phyloP scores from a whole-genome alignment of 2,797 vertebrate genomes.

The Urophycis tenuis region DNA sequence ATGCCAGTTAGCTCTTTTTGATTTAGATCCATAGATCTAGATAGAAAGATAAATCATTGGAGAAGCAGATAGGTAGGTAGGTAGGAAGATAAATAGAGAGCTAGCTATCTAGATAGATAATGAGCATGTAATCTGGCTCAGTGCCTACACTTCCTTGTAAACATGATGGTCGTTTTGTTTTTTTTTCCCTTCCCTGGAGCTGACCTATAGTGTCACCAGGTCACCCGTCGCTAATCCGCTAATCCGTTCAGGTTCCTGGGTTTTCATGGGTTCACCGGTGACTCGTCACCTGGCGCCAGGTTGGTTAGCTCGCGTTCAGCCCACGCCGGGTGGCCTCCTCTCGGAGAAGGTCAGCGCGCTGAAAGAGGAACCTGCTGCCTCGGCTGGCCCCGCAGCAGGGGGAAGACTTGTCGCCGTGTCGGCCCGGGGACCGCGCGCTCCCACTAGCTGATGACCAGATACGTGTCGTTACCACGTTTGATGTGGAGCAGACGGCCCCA shows the following conservation, averaged over 20 bases:
- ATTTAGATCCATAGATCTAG: no score
- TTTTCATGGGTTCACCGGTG: background rate
- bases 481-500: no score
- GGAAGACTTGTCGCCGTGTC: background rate
- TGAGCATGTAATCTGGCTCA: background rate
- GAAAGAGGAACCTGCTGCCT: background rate
- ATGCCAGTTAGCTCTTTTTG: no score
- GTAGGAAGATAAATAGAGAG: no score
- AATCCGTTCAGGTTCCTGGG: constrained; percentile 1
- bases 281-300: background rate
- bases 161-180: background rate
- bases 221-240: background rate
- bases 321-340: background rate
- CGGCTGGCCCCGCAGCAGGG: background rate
- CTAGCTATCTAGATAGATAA: no score
- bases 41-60: no score
- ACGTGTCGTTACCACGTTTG: no score
- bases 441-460: background rate
- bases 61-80: no score
- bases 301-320: background rate
- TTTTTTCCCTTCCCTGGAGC: background rate
- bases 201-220: background rate
- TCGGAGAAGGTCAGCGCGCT: background rate
- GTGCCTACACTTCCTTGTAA: background rate
- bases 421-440: background rate